These are phyloP conservation scores for Heteractis magnifica DNA, from an alignment of 92 coral and sea anemone genomes.

Conservation along the genomic window DNA sequence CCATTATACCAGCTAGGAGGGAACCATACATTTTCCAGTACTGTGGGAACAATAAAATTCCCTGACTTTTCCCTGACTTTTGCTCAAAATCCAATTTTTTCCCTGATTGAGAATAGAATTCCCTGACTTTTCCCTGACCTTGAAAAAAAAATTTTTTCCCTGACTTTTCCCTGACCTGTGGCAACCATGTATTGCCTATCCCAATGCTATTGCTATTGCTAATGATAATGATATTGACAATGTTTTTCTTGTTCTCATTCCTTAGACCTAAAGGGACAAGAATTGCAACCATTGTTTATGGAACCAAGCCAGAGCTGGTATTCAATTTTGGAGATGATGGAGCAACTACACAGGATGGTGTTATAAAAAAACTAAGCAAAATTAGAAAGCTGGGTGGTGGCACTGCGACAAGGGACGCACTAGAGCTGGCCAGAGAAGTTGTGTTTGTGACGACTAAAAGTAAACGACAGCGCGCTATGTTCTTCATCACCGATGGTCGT, in stretches of 20 bases:
- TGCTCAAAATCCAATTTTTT: no score
- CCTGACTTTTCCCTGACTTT: no score
- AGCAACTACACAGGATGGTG: slow-evolving; percentile 36
- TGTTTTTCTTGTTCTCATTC: background rate
- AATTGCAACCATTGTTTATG: slow-evolving; percentile 77
- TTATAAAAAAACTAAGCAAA: slow-evolving; percentile 46
- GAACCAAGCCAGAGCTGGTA: slow-evolving; percentile 53
- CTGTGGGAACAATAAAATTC: no score
- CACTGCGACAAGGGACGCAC: slow-evolving; percentile 69
- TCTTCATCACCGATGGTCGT: slow-evolving; percentile 77
- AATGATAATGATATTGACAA: background rate
- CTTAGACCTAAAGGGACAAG: slow-evolving; percentile 65
- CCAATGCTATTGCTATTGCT: no score
- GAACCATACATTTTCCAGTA: no score
- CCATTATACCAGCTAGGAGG: no score
- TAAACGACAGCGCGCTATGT: slow-evolving; percentile 57
- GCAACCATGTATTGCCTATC: no score
- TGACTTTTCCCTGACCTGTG: no score
- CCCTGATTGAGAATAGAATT: no score
- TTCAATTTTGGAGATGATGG: slow-evolving; percentile 66
- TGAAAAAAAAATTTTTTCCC: no score
- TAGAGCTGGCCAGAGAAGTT: slow-evolving; percentile 47
- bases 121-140: no score
- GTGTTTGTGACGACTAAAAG: slow-evolving; percentile 40
- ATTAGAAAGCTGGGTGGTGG: slow-evolving; percentile 68